Conservation (phyloP, 2,888 invertebrate species). For the Netelia inedita region DNA sequence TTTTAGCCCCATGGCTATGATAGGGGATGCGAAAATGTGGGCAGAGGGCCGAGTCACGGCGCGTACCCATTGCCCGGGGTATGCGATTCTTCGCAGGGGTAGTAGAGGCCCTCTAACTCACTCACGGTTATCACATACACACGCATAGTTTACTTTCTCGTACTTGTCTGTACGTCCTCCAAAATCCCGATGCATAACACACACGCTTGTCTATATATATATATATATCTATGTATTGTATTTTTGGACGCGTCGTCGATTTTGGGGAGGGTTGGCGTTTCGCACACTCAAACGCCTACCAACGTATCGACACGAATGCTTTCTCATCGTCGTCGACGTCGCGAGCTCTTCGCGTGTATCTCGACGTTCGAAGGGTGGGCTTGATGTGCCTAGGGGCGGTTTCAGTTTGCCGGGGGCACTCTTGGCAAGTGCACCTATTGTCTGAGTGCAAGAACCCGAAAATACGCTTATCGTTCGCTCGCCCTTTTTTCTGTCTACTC, state of each 20-base stretch:
- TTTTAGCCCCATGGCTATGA: conserved; percentile 82
- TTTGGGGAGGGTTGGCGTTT: conserved; percentile 65
- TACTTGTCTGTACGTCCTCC: conserved; percentile 50
- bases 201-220: conserved; percentile 34
- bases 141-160: conserved; percentile 45
- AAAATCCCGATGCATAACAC: conserved; percentile 61
- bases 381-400: conserved; percentile 77
- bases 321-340: conserved; percentile 60
- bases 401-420: conserved; percentile 82
- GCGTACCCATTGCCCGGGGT: conserved; percentile 72
- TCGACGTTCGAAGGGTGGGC: conserved; percentile 72
- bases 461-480: conserved; percentile 78
- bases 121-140: conserved; percentile 44
- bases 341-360: conserved; percentile 19
- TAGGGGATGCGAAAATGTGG: conserved; percentile 74
- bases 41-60: conserved; percentile 71
- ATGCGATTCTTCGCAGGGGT: conserved; percentile 57
- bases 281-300: conserved; percentile 61
- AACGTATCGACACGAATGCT: conserved; percentile 47
- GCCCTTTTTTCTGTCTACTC: conserved; percentile 45
- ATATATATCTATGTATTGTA: neutral
- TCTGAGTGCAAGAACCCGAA: conserved; percentile 81
- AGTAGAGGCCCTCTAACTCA: conserved; percentile 59
- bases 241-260: conserved; percentile 60
- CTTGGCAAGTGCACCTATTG: conserved; percentile 83